Base-by-base conservation (phyloP, 2,888 invertebrate genomes). In the Deroplatys truncata region DNA sequence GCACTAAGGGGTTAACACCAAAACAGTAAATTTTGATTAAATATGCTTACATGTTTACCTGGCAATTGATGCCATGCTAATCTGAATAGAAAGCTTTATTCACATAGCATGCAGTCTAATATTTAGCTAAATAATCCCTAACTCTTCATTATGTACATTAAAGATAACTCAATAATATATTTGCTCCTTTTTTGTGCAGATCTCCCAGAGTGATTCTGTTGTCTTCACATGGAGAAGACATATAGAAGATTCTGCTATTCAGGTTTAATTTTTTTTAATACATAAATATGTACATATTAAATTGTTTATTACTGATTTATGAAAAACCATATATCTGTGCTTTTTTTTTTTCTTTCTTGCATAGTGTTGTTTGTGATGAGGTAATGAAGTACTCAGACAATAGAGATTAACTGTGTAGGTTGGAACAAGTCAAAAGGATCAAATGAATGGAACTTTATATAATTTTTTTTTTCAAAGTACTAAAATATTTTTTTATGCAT, bases 401-500 rank as follows among this genome's bases (percentile, higher is more conserved):
- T 72, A 20, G 56, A 72, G 43, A 72, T 72, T 15, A 56, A 56
- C 5, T 72, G 4, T 72, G 5, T 72, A 72, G 56, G 20, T 72
- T 72, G 20, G 20, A 72, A 72, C 56, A 72, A 72, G 25, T 72
- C 20, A 72, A 20, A 72, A 72, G 56, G 56, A 72, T 72, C 56
- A 72, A 72, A 72, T 72, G 56, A 72, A 72, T 7, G 56, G 20
- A 72, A 20, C 20, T 72, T 72, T 72, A 72, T 72, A 72, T 25
- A 16, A 31, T 31, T n/a, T n/a, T 72, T 72, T 72, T 25, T 84
- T 43, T 85, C 35, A 85, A 89, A 82, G 82, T 82, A 56, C 43
- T 35, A 85, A 85, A 85, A 85, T 85, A 82, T 82, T 89, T 85
- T 43, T 89, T 85, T 89, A 82, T 89, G 82, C 29, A 89, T 82